Evolutionary conservation across 2,113 vertebrate genomes (phyloP), one percentile per base, ranked within the genome.

Genomic region (Charadrius vociferus): DNA sequence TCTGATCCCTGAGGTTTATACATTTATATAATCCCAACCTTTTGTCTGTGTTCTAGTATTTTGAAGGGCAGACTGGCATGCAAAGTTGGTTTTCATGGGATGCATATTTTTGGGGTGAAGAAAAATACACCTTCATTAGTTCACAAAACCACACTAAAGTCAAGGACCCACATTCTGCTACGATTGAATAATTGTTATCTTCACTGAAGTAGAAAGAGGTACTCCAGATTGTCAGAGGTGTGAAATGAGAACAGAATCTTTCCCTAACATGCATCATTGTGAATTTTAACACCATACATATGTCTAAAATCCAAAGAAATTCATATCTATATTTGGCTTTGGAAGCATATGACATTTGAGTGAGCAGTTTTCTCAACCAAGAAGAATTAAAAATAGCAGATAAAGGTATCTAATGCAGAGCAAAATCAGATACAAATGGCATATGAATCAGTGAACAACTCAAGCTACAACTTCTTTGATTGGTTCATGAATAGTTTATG

Each of bases 281-380:
- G 93, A 96, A 95, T 96, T 90, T 95, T 97, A 96, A 91, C 90
- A 92, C 91, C 74, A 67, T 39, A 62, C 87, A 93, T 94, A 96
- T 96, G 90, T 89, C 90, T 94, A 88, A 94, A 97, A 93, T 92
- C 67, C n/a, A 88, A 80, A 96, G 66, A 79, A 88, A 97, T 88
- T 81, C 45, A 0, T 93, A 62, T 91, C 96, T 97, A 95, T 97
- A 95, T 96, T 97, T 97, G 95, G 41, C 21, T 94, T 97, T 93
- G 71, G 86, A 96, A 96, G 61, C 71, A 82, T 86, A 90, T 93
- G 91, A 96, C 75, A 95, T 96, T 96, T 95, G 93, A 95, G 39
- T 68, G 89, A 97, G 83, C 93, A 83, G 58, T 94, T 96, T 93
- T 96, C 63, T 90, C 68, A 95, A 84, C 43, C 16, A 82, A 80